Base-by-base conservation (phyloP, 2,797 vertebrate species). In the Okamejei kenojei region DNA sequence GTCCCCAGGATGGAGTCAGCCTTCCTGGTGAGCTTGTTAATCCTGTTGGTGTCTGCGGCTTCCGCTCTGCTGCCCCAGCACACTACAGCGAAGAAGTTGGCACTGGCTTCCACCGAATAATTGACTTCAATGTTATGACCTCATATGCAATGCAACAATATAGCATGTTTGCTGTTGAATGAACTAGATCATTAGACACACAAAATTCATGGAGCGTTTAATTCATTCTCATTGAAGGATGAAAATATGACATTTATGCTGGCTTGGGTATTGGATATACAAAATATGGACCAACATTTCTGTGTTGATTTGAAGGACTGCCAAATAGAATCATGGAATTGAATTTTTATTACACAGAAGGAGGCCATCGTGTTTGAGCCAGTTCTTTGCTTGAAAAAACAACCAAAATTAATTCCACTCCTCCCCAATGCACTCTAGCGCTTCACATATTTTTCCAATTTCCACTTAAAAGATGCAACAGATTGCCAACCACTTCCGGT, bases 361-460 rank as follows among this genome's bases (percentile, higher is more conserved):
- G 82, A 63, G 82, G 7, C 2, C 82, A 65, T 73, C 65, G 4
- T 71, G 21, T 38, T 38, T 71, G 65, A 38, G 32, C 65, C 65
- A 35, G 35, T 17, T 45, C 19, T 90, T 73, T 45, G 7, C 15
- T 35, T 26, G 2, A 71, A 13, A 17, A 35, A 35, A 23, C 35
- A 54, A 54, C 6, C 32, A 90, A 63, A 84, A 90, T 73, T 63
- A 90, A 68, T 21, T 45, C 19, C 32, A 73, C 65, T 45, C 9
- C 19, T 73, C 32, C 17, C 21, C 19, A 23, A 35, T 4, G 63
- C 32, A 35, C 11, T 91, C 35, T 32, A 7, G 17, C 1, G 35
- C 2, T 90, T 68, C 32, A 71, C 35, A 73, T 73, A 91, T 45
- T 71, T 91, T 68, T 90, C n/a, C 29, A 88, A 68, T 88, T 88